A percentile compares a stretch with the other conserved stretches of the same genome.
Evolutionary conservation across 2,113 vertebrate species (phyloP).

Genomic region (Embiotoca jacksoni): DNA sequence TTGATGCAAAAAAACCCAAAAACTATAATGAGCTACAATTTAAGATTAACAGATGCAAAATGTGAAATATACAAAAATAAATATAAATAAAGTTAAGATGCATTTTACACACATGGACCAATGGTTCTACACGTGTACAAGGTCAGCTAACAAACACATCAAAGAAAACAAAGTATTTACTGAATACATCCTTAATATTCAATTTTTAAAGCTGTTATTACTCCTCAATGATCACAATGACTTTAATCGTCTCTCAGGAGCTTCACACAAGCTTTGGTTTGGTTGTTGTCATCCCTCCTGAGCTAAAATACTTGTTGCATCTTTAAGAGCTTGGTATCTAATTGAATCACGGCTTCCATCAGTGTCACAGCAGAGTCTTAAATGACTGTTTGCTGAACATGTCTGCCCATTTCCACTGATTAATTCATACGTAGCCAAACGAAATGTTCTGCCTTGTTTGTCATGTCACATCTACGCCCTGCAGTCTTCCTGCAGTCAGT

Average conservation of each 20-base stretch:
- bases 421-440: slow-evolving; percentile 86
- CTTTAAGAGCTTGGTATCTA: slow-evolving; percentile 77
- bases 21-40: too few species aligned
- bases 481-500: slow-evolving; percentile 63
- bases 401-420: slow-evolving; percentile 83
- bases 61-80: too few species aligned
- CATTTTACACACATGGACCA: background rate
- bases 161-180: background rate
- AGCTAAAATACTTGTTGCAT: slow-evolving; percentile 72
- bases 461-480: slow-evolving; percentile 74
- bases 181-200: background rate
- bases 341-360: slow-evolving; percentile 85
- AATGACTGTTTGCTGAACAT: slow-evolving; percentile 83
- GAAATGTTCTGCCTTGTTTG: slow-evolving; percentile 88
- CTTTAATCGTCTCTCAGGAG: background rate
- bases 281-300: slow-evolving; percentile 39
- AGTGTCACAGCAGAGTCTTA: slow-evolving; percentile 79
- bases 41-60: background rate
- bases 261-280: background rate
- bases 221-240: background rate
- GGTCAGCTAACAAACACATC: too few species aligned
- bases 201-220: background rate
- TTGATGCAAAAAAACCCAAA: background rate
- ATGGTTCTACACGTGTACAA: too few species aligned
- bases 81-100: too few species aligned